Conservation (phyloP, 2,797 vertebrate species). For the Clamator glandarius region DNA sequence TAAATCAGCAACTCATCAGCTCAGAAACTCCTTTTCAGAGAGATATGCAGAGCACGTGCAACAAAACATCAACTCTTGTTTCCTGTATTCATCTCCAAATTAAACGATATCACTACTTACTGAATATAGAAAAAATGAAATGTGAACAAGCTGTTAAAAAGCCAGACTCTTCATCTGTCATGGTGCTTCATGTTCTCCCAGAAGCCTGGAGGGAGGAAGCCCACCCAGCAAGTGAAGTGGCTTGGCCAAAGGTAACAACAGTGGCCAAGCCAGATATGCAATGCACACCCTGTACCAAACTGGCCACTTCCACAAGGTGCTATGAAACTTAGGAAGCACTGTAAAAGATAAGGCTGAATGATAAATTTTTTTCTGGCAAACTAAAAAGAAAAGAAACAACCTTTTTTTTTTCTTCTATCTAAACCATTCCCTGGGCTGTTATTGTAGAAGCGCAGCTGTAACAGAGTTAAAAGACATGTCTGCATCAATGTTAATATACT, state of each 20-base stretch:
- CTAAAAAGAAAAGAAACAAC: rapidly evolving
- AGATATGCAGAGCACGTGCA: rapidly evolving
- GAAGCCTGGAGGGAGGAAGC: neutral
- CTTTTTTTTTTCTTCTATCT: rapidly evolving
- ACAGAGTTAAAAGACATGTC: neutral
- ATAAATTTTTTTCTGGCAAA: neutral
- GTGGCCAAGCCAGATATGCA: neutral
- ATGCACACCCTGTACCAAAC: neutral
- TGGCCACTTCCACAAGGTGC: neutral
- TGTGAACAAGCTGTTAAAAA: neutral
- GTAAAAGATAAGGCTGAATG: neutral
- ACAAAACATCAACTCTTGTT: neutral
- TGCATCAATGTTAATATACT: neutral
- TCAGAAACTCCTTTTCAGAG: neutral
- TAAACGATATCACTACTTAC: neutral
- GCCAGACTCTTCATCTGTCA: neutral
- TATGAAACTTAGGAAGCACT: neutral
- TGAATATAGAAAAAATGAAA: neutral
- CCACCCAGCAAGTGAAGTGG: neutral
- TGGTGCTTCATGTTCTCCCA: neutral
- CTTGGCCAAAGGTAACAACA: neutral
- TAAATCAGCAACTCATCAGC: neutral
- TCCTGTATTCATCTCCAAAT: neutral
- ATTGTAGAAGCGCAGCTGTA: neutral
- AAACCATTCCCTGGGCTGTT: neutral